Evolutionary conservation across 2,888 invertebrate genomes (phyloP), one percentile per base, ranked within the genome.

Genomic region (Macrophya alboannulata): DNA sequence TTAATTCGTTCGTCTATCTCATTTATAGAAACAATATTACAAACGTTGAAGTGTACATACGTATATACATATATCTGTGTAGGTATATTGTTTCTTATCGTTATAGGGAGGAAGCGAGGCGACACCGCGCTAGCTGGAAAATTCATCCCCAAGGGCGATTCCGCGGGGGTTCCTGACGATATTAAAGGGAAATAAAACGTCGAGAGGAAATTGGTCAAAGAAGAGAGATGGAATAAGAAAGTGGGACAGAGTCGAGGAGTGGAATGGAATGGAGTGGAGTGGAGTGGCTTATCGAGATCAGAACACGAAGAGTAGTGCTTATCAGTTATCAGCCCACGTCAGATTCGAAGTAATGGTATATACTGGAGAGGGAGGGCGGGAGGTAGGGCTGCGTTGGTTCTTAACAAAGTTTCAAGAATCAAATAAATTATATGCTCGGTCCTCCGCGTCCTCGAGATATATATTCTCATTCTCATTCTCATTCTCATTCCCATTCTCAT

Each of bases 201-300:
- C 12, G 83, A 25, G 21, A 71, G 40, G 43, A 40, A 40, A 83
- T 62, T 62, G 62, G 62, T 62, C 62, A 62, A 25, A 62, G 62
- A 62, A 62, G 25, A 62, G 62, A 62, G 62, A 62, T 25, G 62
- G 62, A 62, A 62, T 62, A 62, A 21, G 25, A 62, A 62, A 62
- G 62, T 62, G 62, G 62, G 12, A 48, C 48, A 4, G 12, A 48
- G 48, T 48, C 48, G 48, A 48, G 48, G 12, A 10, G 9, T 12
- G 48, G 25, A 37, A 74, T 17, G 55, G 55, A 31, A 31, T 31
- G 31, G 68, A 37, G 37, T 15, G 43, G 25, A 72, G 72, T 21
- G 17, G 77, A 79, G 74, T 74, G 74, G 74, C 85, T 86, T 88
- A 88, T 88, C 88, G 65, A 82, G 88, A 88, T 88, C 86, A 65